phyloP scores from a whole-genome alignment of 1,140 invertebrate genomes.

The Trachelipus rathkii region DNA sequence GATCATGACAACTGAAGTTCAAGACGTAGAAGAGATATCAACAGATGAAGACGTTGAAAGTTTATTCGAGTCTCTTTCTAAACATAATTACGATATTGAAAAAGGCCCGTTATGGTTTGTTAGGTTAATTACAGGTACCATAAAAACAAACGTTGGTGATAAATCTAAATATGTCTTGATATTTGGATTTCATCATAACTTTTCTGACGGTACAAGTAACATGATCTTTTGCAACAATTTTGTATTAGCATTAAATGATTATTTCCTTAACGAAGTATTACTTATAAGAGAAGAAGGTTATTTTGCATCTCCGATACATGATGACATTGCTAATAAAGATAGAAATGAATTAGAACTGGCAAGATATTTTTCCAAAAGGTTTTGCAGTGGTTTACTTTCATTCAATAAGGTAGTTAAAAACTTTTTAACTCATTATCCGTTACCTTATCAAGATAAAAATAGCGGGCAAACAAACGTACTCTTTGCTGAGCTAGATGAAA shows the following conservation, averaged over 20 bases:
- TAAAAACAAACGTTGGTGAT: conserved; percentile 24
- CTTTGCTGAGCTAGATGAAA: conserved; percentile 37
- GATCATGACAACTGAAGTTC: conserved; percentile 33
- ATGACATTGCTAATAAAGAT: conserved; percentile 27
- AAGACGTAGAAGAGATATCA: conserved; percentile 40
- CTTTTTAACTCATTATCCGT: conserved; percentile 25
- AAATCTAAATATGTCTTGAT: conserved; percentile 37
- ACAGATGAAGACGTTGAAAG: conserved; percentile 29
- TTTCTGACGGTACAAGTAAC: conserved; percentile 43
- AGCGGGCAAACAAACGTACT: conserved; percentile 27
- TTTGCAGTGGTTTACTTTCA: conserved; percentile 34
- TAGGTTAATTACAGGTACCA: conserved; percentile 28
- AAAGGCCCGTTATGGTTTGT: conserved; percentile 42
- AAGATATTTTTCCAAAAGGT: conserved; percentile 25
- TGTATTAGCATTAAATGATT: conserved; percentile 37
- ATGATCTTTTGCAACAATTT: conserved; percentile 45
- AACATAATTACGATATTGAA: conserved; percentile 30
- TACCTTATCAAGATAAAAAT: conserved; percentile 18
- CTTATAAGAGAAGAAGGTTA: conserved; percentile 36
- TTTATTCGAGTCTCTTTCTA: conserved; percentile 33
- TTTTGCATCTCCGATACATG: conserved; percentile 35
- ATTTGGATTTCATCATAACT: conserved; percentile 44
- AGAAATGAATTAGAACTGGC: neutral
- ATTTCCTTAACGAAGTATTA: conserved; percentile 23
- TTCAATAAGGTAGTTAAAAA: conserved; percentile 33